Evolutionary conservation across 2,113 vertebrate species (phyloP), one percentile per base, ranked within the genome.

Genomic region (Mugil cephalus): DNA sequence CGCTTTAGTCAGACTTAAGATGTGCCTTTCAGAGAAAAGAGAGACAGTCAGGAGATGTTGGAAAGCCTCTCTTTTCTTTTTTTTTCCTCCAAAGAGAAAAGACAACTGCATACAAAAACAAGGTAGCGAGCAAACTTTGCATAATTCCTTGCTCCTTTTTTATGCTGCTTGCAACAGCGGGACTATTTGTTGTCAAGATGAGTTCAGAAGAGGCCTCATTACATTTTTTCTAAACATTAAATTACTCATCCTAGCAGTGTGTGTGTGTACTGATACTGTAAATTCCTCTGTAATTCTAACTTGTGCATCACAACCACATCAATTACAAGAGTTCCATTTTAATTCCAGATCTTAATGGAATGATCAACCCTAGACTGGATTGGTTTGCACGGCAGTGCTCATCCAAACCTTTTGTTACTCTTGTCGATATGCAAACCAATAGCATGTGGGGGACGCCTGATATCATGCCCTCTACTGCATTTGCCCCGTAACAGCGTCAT

Each of bases 1-100:
- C 69, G 83, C 86, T 92, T 92, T 85, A 91, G 91, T 92, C 84
- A 87, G 89, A 88, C 85, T 80, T 87, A 87, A 89, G 88, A 89
- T 85, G 78, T 87, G 77, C 85, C 77, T 89, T 89, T 93, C 76
- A 83, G 79, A 89, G 71, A 85, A 82, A 69, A 82, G 54, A 79
- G 71, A 91, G 84, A 86, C 70, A 84, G 78, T 80, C 66, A 64
- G 88, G 70, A 87, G 83, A 88, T 85, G 81, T 79, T 69, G 82
- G 77, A 87, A 88, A 86, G 54, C 53, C 71, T 75, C 61, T 74
- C 42, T 71, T 60, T 70, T 35, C 42, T 55, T 72, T 71, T 46
- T 46, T 19, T 69, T 58, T 51, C 18, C 15, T 40, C 54, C 43
- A 18, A 40, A 30, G 64, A 58, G 68, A 50, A 78, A 80, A 79